Evolutionary conservation across 2,888 invertebrate genomes (phyloP).

Genomic region (Junonia oenone): DNA sequence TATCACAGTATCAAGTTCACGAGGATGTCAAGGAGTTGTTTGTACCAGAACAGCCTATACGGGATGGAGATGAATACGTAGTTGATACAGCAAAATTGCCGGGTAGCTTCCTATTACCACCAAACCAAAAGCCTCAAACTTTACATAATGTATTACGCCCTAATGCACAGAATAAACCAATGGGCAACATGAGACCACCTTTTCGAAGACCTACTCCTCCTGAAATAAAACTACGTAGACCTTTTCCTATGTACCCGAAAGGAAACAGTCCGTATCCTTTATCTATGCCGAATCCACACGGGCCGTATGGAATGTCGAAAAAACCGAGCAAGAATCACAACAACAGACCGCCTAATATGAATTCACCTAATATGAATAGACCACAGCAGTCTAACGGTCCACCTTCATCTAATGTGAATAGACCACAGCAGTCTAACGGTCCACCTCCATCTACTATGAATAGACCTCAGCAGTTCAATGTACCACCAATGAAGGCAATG

Average conservation of each 20-base stretch:
- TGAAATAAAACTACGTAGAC: conserved; percentile 69
- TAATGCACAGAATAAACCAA: conserved; percentile 44
- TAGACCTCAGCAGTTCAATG: conserved; percentile 41
- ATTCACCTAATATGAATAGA: conserved; percentile 46
- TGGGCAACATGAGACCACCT: conserved; percentile 51
- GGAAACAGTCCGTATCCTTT: conserved; percentile 52
- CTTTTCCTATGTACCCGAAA: conserved; percentile 49
- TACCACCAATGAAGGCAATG: conserved; percentile 59
- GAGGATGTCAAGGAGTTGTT: conserved; percentile 56
- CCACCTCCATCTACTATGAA: conserved; percentile 46
- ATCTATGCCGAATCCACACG: conserved; percentile 53
- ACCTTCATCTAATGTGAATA: conserved; percentile 48
- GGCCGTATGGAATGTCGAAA: conserved; percentile 44
- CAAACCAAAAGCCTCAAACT: conserved; percentile 63
- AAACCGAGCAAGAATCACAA: conserved; percentile 46
- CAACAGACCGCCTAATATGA: too few species aligned
- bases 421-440: conserved; percentile 41
- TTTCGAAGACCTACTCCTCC: conserved; percentile 65
- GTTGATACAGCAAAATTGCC: conserved; percentile 52
- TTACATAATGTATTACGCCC: conserved; percentile 68
- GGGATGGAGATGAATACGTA: conserved; percentile 61
- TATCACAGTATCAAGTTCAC: conserved; percentile 56
- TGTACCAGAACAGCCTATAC: conserved; percentile 53
- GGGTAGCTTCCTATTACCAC: conserved; percentile 55
- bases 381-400: conserved; percentile 43